A percentile compares a stretch with the other conserved stretches of the same genome.
Evolutionary conservation across 2,888 invertebrate species (phyloP).

Genomic region (Oxycera nigricornis): DNA sequence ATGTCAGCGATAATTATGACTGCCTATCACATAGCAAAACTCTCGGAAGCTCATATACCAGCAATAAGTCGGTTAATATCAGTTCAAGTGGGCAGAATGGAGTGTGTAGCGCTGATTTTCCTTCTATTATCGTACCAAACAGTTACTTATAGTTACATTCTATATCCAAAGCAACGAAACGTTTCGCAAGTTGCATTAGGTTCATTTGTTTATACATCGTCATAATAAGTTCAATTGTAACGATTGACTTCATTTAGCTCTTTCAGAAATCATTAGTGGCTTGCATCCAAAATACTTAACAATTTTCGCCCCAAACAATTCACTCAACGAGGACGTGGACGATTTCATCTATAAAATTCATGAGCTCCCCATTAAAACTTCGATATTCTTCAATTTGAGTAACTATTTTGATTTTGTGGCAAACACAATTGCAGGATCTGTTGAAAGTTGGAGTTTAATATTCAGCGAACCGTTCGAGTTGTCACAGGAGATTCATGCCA

Average conservation of each 20-base stretch:
- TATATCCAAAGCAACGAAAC: constrained; percentile 7
- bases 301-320: constrained; percentile 51
- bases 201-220: not conserved
- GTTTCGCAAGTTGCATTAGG: constrained; percentile 23
- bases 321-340: constrained; percentile 53
- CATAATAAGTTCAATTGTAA: not conserved
- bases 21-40: not conserved
- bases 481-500: constrained; percentile 53
- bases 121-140: not conserved
- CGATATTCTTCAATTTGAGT: constrained; percentile 56
- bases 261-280: constrained; percentile 57
- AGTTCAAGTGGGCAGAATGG: not conserved
- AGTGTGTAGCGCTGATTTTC: not conserved
- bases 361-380: constrained; percentile 54
- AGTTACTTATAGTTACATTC: too few species aligned
- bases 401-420: constrained; percentile 57
- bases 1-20: not conserved
- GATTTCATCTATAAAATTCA: constrained; percentile 58
- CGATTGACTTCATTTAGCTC: not conserved
- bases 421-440: constrained; percentile 54
- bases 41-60: not conserved
- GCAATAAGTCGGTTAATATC: not conserved
- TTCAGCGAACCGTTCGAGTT: constrained; percentile 56
- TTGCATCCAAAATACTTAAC: constrained; percentile 55
- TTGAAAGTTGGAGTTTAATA: constrained; percentile 59